A percentile compares a stretch with the other conserved stretches of the same genome.
Conservation (phyloP, 1,140 invertebrate genomes). For the Steinernema khuongi region DNA sequence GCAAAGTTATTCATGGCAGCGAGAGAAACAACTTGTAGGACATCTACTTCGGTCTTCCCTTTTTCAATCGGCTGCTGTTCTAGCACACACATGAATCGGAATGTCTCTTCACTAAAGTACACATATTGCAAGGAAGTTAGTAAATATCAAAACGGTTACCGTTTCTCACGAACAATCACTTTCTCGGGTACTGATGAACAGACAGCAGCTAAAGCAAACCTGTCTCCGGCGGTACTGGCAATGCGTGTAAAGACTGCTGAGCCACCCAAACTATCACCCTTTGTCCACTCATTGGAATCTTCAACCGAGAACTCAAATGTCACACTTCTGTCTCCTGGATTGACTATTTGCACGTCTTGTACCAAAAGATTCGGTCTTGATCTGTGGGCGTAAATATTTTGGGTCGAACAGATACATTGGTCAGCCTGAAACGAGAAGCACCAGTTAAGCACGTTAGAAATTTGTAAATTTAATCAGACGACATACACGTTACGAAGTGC, state of each 20-base stretch:
- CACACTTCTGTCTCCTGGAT: constrained; percentile 20
- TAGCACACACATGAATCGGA: constrained; percentile 47
- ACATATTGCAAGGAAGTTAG: constrained; percentile 1
- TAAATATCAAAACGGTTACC: constrained; percentile 18
- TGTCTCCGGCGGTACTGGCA: neutral
- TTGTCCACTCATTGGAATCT: constrained; percentile 10
- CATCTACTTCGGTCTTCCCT: neutral
- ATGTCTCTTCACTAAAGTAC: constrained; percentile 45
- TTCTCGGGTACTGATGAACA: constrained; percentile 17
- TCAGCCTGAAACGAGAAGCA: constrained; percentile 37
- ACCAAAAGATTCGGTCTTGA: constrained; percentile 24
- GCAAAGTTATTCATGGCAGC: constrained; percentile 19
- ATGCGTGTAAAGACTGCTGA: neutral
- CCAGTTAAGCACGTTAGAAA: too few species aligned
- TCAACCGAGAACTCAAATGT: neutral
- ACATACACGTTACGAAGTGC: neutral
- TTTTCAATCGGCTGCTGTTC: constrained; percentile 13
- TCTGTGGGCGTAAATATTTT: constrained; percentile 28
- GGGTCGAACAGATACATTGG: constrained; percentile 32
- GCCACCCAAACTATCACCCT: neutral
- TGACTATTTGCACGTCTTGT: constrained; percentile 31
- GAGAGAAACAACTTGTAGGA: constrained; percentile 15
- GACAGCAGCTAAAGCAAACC: constrained; percentile 16
- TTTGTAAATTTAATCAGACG: too few species aligned
- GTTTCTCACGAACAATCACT: constrained; percentile 11